These are phyloP conservation scores for Limnephilus rhombicus DNA, from an alignment of 2,888 invertebrate species.

Conservation along the genomic window DNA sequence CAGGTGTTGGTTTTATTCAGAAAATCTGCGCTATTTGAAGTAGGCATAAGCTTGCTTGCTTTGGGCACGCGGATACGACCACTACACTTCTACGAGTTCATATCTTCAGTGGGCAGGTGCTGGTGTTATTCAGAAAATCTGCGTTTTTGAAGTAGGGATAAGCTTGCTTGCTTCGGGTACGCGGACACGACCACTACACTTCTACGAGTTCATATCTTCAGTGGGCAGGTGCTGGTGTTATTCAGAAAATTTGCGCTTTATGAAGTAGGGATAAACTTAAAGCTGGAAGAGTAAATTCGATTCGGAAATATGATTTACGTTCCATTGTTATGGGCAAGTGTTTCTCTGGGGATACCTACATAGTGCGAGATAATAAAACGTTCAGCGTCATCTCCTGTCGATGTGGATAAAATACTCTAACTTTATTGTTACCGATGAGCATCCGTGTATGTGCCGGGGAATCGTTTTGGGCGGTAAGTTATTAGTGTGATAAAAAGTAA, in stretches of 20 bases:
- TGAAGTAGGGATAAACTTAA: neutral
- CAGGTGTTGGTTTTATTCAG: too few relatives aligned
- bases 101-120: too few relatives aligned
- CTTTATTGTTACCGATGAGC: neutral
- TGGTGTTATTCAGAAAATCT: too few relatives aligned
- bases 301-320: conserved; percentile 57
- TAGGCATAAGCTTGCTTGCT: too few relatives aligned
- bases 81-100: too few relatives aligned
- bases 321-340: conserved; percentile 57
- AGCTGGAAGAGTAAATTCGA: conserved; percentile 24
- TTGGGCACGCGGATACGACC: too few relatives aligned
- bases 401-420: conserved; percentile 33
- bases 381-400: conserved; percentile 36
- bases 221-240: neutral
- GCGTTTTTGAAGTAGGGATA: too few relatives aligned
- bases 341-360: conserved; percentile 39
- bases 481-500: neutral
- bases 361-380: conserved; percentile 36
- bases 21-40: too few relatives aligned
- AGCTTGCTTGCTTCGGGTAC: neutral
- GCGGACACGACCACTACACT: neutral
- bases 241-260: neutral
- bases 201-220: neutral
- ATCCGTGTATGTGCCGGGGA: neutral
- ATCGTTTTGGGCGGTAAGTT: neutral